Percentiles rank a stretch among this genome's conserved stretches.
Conservation (phyloP, 2,888 invertebrate species). For the Strigamia maritima region DNA sequence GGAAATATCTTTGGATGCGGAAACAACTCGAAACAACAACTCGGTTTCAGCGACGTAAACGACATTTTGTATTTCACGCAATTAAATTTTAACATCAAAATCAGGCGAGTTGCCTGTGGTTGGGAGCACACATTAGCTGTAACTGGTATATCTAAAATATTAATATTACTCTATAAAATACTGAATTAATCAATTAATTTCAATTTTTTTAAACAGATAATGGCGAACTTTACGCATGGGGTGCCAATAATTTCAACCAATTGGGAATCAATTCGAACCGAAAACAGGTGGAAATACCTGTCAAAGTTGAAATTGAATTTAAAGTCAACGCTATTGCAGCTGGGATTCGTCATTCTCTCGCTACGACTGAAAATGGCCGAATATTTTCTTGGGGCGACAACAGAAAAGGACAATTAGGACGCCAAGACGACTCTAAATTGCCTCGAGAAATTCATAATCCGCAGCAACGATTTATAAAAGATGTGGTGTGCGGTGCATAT, state of each 20-base stretch:
- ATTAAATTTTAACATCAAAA: not conserved
- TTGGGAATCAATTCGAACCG: not conserved
- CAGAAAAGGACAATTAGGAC: constrained; percentile 22
- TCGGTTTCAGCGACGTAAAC: not conserved
- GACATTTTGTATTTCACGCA: not conserved
- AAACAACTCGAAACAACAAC: constrained; percentile 5
- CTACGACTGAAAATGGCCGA: not conserved
- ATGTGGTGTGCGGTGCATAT: not conserved
- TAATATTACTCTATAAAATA: too few relatives aligned
- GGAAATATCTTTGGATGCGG: not conserved
- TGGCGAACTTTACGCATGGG: not conserved
- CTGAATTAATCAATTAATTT: not conserved
- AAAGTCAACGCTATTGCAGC: not conserved
- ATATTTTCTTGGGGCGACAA: not conserved
- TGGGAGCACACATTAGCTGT: constrained; percentile 28
- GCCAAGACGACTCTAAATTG: not conserved
- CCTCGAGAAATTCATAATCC: not conserved
- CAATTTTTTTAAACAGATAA: constrained; percentile 1
- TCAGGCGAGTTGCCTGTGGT: not conserved
- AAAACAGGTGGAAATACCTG: not conserved
- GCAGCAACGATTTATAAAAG: not conserved
- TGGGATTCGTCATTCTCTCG: constrained; percentile 18
- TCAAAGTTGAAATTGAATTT: not conserved
- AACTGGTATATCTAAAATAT: too few relatives aligned
- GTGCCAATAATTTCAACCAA: not conserved